Conservation (phyloP, 2,797 vertebrate species). For the Alectoris magna region DNA sequence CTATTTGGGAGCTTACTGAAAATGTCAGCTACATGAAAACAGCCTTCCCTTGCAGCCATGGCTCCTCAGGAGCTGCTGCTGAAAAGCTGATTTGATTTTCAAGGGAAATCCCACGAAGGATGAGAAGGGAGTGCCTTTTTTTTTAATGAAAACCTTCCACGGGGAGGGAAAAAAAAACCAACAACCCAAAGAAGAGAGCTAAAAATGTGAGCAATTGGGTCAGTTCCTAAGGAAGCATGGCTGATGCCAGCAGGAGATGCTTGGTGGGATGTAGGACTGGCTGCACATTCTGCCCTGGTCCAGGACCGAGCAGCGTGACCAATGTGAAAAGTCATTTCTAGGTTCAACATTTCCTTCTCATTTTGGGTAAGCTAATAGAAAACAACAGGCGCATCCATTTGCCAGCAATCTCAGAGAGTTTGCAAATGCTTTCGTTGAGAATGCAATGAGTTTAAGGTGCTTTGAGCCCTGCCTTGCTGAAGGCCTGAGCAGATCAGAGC, state of each 20-base stretch:
- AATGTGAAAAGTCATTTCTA: background rate
- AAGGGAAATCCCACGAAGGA: background rate
- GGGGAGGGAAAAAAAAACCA: background rate
- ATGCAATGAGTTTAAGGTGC: background rate
- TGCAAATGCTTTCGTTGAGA: background rate
- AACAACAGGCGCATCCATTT: rapidly evolving
- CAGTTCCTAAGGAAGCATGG: background rate
- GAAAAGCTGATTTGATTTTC: background rate
- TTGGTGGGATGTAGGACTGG: background rate
- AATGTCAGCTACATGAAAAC: background rate
- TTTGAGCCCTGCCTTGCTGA: background rate
- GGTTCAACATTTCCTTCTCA: rapidly evolving
- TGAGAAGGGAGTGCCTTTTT: background rate
- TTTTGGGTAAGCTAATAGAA: background rate
- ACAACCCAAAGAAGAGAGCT: background rate
- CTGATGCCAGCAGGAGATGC: background rate
- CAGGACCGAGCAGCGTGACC: background rate
- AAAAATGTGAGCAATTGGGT: background rate
- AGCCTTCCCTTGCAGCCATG: background rate
- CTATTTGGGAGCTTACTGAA: background rate
- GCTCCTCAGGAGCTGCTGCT: background rate
- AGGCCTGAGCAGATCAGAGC: background rate
- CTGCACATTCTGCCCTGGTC: background rate
- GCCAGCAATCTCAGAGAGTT: background rate
- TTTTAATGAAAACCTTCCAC: background rate